Evolutionary conservation across 2,797 vertebrate genomes (phyloP), one percentile per base, ranked within the genome.

Genomic region (Podarcis siculus): DNA sequence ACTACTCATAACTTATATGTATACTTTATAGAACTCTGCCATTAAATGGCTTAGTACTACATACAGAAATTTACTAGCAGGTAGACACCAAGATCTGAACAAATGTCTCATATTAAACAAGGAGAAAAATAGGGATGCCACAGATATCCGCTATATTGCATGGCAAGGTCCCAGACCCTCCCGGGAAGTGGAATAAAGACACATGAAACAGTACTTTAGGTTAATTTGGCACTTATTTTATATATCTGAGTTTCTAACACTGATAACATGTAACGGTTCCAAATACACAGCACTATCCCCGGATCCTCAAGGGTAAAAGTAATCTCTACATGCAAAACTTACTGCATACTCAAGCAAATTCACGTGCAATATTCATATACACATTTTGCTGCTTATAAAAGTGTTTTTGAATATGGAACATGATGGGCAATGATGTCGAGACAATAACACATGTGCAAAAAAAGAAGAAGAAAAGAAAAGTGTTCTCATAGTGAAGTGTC

Each of bases 41-140:
- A 3, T 55, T 93, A 79, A 89, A 80, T 67, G 58, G 30, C 42
- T 85, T 75, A 90, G 90, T 88, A 76, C 91, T 89, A 75, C 82
- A 7, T 21, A 55, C 64, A 94, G 90, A 89, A 91, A 93, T 67
- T 81, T 69, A 79, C 86, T 37, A 55, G 12, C 2, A 61, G 15
- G 25, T 39, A 61, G 21, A 61, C 58, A 61, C 85, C 37, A 81
- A 66, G 27, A 58, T 37, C 35, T 76, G 32, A 84, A 37, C 15
- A 17, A 64, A 37, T 23, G 39, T 55, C 21, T 13, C 55, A 5
- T 32, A 25, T 13, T 37, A 27, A 8, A n/a, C 32, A 76, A 64
- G 5, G 2, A 71, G 10, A 49, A 71, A 45, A 5, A 79, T n/a
- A 32, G 25, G 30, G n/a, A 32, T 79, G 37, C 15, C 30, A 9